Evolutionary conservation across 2,113 vertebrate species (phyloP).

Genomic region (Triplophysa dalaica): DNA sequence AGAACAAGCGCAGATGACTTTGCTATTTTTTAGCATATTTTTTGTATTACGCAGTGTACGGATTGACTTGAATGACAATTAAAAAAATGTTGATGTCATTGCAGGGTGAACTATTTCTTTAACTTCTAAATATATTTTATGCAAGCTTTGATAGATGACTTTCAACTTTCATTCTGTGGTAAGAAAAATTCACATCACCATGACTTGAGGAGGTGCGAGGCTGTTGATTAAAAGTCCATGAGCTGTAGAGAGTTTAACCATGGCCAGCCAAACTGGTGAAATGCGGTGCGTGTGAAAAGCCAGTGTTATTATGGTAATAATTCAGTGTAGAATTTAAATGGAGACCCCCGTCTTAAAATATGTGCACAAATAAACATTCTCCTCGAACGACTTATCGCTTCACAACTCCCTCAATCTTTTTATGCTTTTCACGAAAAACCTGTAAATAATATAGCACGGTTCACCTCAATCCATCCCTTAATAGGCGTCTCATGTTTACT

Average conservation of each 20-base stretch:
- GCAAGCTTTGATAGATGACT: background rate
- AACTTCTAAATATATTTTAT: background rate
- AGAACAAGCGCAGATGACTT: background rate
- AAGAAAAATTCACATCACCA: constrained; percentile 27
- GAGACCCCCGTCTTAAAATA: constrained; percentile 49
- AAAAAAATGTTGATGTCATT: too few species aligned
- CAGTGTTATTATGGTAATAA: constrained; percentile 58
- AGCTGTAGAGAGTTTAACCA: constrained; percentile 54
- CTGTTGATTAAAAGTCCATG: constrained; percentile 48
- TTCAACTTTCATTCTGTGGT: constrained; percentile 14
- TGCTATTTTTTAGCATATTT: too few species aligned
- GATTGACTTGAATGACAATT: too few species aligned
- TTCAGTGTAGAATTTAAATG: constrained; percentile 54
- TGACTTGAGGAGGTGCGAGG: constrained; percentile 1
- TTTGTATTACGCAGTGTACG: too few species aligned
- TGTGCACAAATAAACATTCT: constrained; percentile 41
- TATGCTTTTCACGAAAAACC: background rate
- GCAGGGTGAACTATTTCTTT: too few species aligned
- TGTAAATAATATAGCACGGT: constrained; percentile 49
- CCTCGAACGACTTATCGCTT: background rate
- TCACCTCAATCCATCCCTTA: background rate
- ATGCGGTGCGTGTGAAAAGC: constrained; percentile 54
- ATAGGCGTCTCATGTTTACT: constrained; percentile 50
- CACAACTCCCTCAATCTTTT: constrained; percentile 3
- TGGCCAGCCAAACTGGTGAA: constrained; percentile 59